These are phyloP conservation scores for Limnodromus scolopaceus DNA, from an alignment of 2,797 vertebrate species.

Conservation along the genomic window DNA sequence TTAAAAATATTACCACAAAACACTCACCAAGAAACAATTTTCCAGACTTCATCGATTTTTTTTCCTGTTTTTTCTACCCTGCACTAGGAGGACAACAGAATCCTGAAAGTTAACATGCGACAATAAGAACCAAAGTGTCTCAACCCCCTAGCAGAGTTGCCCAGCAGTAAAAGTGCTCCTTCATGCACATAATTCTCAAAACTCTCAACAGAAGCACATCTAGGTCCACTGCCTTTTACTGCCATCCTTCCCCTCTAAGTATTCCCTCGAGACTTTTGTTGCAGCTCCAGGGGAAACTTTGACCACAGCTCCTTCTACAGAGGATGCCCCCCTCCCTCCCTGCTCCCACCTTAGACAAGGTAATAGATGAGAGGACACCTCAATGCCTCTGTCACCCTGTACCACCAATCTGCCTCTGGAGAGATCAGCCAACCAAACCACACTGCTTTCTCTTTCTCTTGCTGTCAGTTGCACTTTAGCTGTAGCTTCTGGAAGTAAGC, in stretches of 20 bases:
- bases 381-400: background rate
- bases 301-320: background rate
- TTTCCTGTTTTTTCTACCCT: background rate
- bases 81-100: background rate
- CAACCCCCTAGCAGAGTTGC: background rate
- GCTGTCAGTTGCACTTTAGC: background rate
- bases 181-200: background rate
- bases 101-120: background rate
- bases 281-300: background rate
- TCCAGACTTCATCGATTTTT: background rate
- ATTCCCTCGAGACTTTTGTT: background rate
- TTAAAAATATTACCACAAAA: background rate
- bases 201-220: background rate
- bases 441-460: rapidly evolving
- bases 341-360: background rate
- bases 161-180: background rate
- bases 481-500: background rate
- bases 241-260: background rate
- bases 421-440: rapidly evolving
- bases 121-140: background rate
- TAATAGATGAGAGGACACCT: background rate
- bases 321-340: rapidly evolving
- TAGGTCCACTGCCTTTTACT: background rate
- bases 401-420: background rate
- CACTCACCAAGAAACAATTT: background rate